phyloP scores from a whole-genome alignment of 2,113 vertebrate genomes.

The Seriola rivoliana region DNA sequence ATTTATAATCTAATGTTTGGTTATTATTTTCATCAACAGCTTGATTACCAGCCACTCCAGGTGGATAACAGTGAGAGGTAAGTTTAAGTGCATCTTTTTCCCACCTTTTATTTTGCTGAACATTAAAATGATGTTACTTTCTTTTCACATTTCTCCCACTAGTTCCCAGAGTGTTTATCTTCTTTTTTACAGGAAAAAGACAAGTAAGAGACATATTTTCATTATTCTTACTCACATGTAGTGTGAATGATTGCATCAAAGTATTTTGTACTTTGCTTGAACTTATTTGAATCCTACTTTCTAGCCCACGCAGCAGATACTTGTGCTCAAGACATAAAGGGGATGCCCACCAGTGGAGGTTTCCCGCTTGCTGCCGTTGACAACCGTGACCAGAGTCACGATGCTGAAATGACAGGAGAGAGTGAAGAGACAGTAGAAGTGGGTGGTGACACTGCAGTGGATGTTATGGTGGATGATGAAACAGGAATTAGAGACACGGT shows the following conservation, averaged over 20 bases:
- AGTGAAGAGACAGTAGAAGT: neutral
- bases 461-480: neutral
- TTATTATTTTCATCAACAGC: too few relatives aligned
- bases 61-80: too few relatives aligned
- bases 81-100: neutral
- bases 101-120: too few relatives aligned
- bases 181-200: constrained; percentile 72
- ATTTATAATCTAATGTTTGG: neutral
- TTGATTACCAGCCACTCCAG: too few relatives aligned
- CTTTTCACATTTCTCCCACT: too few relatives aligned
- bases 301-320: neutral
- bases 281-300: neutral
- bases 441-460: neutral
- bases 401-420: neutral
- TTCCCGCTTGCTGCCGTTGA: neutral
- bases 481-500: neutral
- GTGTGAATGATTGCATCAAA: neutral
- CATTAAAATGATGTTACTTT: too few relatives aligned
- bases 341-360: neutral
- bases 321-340: neutral
- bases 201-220: constrained; percentile 17
- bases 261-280: neutral
- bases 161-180: constrained; percentile 63
- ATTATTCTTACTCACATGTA: neutral
- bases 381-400: neutral